Conservation (phyloP, 2,888 invertebrate genomes). For the Sinodicranocentrus sp. region DNA sequence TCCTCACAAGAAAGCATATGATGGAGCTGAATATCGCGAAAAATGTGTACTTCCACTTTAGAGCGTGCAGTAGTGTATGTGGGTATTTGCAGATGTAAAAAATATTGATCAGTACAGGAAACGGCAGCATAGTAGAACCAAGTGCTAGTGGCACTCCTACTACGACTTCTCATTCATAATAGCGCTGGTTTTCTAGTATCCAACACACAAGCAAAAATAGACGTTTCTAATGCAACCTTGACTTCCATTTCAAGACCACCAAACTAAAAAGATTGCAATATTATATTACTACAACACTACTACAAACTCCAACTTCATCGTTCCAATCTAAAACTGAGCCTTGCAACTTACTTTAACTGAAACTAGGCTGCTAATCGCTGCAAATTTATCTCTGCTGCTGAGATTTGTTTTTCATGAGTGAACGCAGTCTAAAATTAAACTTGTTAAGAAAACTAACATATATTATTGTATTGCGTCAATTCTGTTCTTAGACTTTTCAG, state of each 20-base stretch:
- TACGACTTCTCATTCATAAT: not conserved
- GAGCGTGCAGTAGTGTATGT: not conserved
- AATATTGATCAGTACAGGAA: slow-evolving; percentile 59
- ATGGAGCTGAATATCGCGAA: not conserved
- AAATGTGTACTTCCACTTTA: not conserved
- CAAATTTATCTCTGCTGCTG: not conserved
- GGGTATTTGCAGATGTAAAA: not conserved
- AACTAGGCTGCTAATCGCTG: not conserved
- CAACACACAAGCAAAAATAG: slow-evolving; percentile 41
- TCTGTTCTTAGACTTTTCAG: no score
- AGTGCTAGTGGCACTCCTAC: not conserved
- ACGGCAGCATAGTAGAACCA: not conserved
- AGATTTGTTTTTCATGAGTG: no score
- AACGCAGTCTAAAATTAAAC: no score
- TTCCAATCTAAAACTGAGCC: not conserved
- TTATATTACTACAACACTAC: no score
- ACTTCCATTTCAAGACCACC: slow-evolving; percentile 65
- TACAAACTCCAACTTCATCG: no score
- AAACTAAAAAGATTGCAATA: slow-evolving; percentile 40
- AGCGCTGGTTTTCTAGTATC: not conserved
- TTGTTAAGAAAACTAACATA: no score
- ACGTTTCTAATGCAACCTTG: slow-evolving; percentile 57
- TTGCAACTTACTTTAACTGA: not conserved
- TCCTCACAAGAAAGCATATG: not conserved
- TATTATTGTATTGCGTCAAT: no score